A percentile compares a stretch with the other conserved stretches of the same genome.
Conservation (phyloP, 2,113 vertebrate species). For the cattle (Bos taurus) region DNA sequence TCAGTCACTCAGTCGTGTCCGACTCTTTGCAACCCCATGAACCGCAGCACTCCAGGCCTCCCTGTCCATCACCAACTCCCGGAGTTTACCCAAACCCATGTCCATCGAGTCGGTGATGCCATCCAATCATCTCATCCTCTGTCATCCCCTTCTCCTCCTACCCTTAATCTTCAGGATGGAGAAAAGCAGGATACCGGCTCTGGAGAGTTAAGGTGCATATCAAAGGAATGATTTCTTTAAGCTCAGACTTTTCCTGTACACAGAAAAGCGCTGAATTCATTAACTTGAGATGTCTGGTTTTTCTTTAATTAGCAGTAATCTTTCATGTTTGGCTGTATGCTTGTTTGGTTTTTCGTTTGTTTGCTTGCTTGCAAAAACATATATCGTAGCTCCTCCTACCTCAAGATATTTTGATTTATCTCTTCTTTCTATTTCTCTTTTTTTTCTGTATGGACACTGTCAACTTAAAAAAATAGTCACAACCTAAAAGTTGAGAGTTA, state of each 20-base stretch:
- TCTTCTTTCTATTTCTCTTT: neutral
- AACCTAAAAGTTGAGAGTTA: too few relatives aligned
- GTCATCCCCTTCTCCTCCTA: too few relatives aligned
- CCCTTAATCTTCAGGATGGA: neutral
- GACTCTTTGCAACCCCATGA: too few relatives aligned
- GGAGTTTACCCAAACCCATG: too few relatives aligned
- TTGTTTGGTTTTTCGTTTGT: neutral
- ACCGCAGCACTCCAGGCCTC: too few relatives aligned
- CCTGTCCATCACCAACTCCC: too few relatives aligned
- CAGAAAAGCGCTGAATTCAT: neutral
- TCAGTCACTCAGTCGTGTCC: too few relatives aligned
- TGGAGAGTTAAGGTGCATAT: neutral
- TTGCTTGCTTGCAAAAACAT: neutral
- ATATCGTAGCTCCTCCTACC: neutral
- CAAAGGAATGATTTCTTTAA: neutral
- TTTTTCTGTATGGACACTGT: neutral
- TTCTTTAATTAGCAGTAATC: neutral
- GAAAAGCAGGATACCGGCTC: neutral
- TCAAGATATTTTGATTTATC: neutral
- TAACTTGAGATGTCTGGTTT: neutral
- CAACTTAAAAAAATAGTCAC: too few relatives aligned
- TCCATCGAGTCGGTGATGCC: too few relatives aligned
- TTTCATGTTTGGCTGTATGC: neutral
- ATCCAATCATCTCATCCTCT: too few relatives aligned
- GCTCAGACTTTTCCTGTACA: neutral